Evolutionary conservation across 2,888 invertebrate species (phyloP).

Genomic region (Cyclophora punctaria): DNA sequence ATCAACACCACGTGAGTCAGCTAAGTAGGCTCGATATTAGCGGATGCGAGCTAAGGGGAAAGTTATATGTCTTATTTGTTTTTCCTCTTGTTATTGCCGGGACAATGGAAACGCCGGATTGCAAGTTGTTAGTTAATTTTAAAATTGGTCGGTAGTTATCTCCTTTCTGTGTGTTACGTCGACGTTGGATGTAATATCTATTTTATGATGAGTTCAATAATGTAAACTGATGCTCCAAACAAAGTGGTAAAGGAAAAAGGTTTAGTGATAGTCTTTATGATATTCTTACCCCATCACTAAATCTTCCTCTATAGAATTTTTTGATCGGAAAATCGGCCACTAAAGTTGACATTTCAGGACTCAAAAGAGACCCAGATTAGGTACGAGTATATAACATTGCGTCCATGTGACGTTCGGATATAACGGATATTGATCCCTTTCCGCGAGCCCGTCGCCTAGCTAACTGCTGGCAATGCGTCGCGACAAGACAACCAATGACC

Average conservation of each 20-base stretch:
- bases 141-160: background rate
- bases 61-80: slow-evolving; percentile 63
- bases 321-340: too few species aligned
- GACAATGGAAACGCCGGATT: slow-evolving; percentile 38
- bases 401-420: too few species aligned
- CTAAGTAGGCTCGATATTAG: slow-evolving; percentile 60
- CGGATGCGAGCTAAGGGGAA: slow-evolving; percentile 65
- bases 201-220: too few species aligned
- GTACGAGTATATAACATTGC: too few species aligned
- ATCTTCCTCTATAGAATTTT: too few species aligned
- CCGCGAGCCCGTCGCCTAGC: slow-evolving; percentile 17
- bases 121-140: slow-evolving; percentile 14
- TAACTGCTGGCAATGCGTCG: slow-evolving; percentile 29
- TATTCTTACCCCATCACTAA: too few species aligned
- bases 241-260: too few species aligned
- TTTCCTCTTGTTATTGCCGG: slow-evolving; percentile 50
- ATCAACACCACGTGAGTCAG: slow-evolving; percentile 63
- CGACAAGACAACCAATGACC: background rate
- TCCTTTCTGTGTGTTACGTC: slow-evolving; percentile 33
- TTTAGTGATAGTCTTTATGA: too few species aligned
- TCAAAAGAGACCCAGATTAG: too few species aligned
- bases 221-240: too few species aligned
- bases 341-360: too few species aligned
- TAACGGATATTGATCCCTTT: too few species aligned
- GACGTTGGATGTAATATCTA: slow-evolving; percentile 10